A percentile compares a stretch with the other conserved stretches of the same genome.
phyloP scores from a whole-genome alignment of 2,113 vertebrate species.

The Bombycilla garrulus region DNA sequence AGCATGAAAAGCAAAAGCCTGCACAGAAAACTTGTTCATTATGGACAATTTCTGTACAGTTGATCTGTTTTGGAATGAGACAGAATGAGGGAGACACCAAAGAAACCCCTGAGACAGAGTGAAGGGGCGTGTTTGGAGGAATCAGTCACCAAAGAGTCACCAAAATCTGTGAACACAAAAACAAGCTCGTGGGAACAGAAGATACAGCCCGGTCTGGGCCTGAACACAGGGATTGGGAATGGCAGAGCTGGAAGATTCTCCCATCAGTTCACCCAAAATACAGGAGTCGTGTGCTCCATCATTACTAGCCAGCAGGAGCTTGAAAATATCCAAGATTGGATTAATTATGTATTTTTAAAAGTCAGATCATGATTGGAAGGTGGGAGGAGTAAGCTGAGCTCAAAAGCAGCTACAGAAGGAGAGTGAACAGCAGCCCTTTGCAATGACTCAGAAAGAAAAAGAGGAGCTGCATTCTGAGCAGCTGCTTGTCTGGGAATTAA shows the following conservation, averaged over 20 bases:
- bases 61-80: neutral
- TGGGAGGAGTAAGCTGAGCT: neutral
- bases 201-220: accelerated
- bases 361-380: neutral
- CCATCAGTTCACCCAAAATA: neutral
- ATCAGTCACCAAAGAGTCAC: neutral
- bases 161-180: neutral
- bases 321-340: neutral
- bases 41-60: neutral
- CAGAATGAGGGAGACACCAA: neutral
- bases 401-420: neutral
- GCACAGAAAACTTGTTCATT: neutral
- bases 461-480: neutral
- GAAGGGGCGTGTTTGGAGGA: neutral
- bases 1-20: neutral
- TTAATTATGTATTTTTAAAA: neutral
- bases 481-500: neutral
- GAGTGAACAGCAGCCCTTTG: neutral
- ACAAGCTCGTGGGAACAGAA: neutral
- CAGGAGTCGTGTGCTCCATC: neutral
- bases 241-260: neutral
- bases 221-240: neutral
- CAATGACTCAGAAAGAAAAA: neutral
- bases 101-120: neutral
- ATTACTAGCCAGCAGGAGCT: neutral